These are phyloP conservation scores for Oophaga sylvatica DNA, from an alignment of 2,797 vertebrate genomes.

Conservation along the genomic window DNA sequence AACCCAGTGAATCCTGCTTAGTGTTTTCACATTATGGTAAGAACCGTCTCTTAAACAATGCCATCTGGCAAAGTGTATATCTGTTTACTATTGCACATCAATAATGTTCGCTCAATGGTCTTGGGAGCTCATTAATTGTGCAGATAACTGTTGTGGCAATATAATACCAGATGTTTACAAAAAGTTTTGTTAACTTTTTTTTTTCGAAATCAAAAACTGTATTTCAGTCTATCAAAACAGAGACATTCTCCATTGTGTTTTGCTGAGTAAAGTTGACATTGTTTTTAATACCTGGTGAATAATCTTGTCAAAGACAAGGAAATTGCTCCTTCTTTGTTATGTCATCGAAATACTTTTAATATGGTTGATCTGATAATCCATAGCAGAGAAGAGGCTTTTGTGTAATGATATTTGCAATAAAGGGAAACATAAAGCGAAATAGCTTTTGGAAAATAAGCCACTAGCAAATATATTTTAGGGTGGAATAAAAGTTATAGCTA, in stretches of 20 bases:
- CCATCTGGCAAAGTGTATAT: slow-evolving; percentile 63
- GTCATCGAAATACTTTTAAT: background rate
- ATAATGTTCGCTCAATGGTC: slow-evolving; percentile 64
- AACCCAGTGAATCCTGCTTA: slow-evolving; percentile 60
- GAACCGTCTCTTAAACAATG: slow-evolving; percentile 62
- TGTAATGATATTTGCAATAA: background rate
- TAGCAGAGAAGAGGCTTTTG: slow-evolving; percentile 1
- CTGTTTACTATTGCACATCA: slow-evolving; percentile 64
- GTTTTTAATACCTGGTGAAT: background rate
- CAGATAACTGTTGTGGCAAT: slow-evolving; percentile 60
- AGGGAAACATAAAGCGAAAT: background rate
- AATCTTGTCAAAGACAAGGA: background rate
- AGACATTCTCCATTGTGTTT: background rate
- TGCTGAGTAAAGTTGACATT: background rate
- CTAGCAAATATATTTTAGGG: background rate
- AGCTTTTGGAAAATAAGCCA: background rate
- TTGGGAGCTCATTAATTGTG: slow-evolving; percentile 64
- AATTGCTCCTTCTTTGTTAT: background rate
- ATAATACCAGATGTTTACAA: slow-evolving; percentile 62
- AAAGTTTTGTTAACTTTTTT: slow-evolving; percentile 55
- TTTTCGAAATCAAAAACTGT: slow-evolving; percentile 28
- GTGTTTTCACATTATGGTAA: slow-evolving; percentile 57
- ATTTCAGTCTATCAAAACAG: background rate
- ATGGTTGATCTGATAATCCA: background rate
- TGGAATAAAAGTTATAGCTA: background rate